Percentiles rank a stretch among this genome's conserved stretches.
These are phyloP conservation scores for Scaptomyza tumidula DNA, from an alignment of 2,888 invertebrate species.

Conservation along the genomic window DNA sequence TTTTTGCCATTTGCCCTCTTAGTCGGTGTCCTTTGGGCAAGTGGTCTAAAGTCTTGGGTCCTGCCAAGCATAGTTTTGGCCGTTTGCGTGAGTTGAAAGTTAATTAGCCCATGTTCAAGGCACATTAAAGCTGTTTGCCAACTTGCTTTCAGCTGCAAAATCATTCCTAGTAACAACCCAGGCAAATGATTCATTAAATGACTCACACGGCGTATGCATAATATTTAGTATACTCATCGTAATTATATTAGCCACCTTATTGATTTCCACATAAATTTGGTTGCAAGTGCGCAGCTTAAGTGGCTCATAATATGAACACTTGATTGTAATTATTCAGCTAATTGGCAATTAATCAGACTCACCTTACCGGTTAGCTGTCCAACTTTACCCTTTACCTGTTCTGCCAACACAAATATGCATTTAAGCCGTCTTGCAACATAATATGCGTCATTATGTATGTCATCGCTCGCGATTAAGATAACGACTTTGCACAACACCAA, in stretches of 20 bases:
- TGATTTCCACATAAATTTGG: slow-evolving; percentile 18
- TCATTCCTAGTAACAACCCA: slow-evolving; percentile 4
- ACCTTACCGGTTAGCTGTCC: slow-evolving; percentile 23
- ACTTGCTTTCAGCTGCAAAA: neutral
- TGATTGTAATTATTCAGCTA: slow-evolving; percentile 54
- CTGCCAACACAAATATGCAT: slow-evolving; percentile 45
- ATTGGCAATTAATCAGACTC: slow-evolving; percentile 63
- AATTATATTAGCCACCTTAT: slow-evolving; percentile 11
- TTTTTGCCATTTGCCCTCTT: slow-evolving; percentile 11
- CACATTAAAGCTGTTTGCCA: slow-evolving; percentile 28
- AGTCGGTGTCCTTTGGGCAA: neutral
- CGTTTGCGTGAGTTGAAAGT: slow-evolving; percentile 38
- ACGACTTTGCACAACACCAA: neutral
- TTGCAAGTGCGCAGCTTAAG: slow-evolving; percentile 22
- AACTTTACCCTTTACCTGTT: slow-evolving; percentile 17
- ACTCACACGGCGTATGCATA: slow-evolving; percentile 31
- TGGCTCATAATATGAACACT: slow-evolving; percentile 28
- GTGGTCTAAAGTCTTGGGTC: neutral
- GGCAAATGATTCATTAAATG: slow-evolving; percentile 15
- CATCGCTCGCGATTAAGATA: slow-evolving; percentile 25
- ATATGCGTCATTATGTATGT: slow-evolving; percentile 60
- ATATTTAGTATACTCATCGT: slow-evolving; percentile 15
- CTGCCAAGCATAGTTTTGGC: neutral
- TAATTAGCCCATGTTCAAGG: slow-evolving; percentile 43
- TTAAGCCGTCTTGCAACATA: slow-evolving; percentile 57